Evolutionary conservation across 2,113 vertebrate genomes (phyloP).

Genomic region (Melanocharis versteri): DNA sequence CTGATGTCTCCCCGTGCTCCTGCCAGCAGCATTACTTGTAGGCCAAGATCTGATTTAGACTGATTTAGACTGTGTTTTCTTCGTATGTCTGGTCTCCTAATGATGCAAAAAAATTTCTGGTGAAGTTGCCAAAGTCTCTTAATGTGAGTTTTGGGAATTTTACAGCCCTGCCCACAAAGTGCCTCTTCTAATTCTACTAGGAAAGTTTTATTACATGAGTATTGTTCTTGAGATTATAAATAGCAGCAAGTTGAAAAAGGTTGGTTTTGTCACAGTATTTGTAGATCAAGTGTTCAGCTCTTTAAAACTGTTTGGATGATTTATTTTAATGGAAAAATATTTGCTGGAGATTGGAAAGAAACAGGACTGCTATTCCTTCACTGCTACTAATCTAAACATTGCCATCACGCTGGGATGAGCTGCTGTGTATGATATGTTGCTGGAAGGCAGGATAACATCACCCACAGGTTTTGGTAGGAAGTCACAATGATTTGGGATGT

Average conservation of each 20-base stretch:
- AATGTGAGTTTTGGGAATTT: not conserved
- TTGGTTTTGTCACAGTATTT: not conserved
- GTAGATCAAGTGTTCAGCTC: not conserved
- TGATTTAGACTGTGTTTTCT: not conserved
- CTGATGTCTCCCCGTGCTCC: not conserved
- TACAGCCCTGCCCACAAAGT: not conserved
- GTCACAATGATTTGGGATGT: not conserved
- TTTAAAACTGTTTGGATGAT: not conserved
- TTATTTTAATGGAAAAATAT: not conserved
- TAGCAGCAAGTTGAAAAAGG: not conserved
- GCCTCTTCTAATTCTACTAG: not conserved
- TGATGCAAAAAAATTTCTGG: not conserved
- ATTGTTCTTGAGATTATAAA: constrained; percentile 25
- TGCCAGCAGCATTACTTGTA: not conserved
- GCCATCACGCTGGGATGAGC: not conserved
- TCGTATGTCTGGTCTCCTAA: not conserved
- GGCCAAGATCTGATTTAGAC: not conserved
- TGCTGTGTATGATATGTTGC: not conserved
- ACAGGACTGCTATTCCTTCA: not conserved
- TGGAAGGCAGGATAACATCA: not conserved
- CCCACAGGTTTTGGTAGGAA: not conserved
- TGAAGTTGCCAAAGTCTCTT: not conserved
- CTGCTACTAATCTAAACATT: not conserved
- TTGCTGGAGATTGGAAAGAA: not conserved
- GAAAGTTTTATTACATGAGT: not conserved